phyloP scores from a whole-genome alignment of 2,888 invertebrate species.

The Slavum lentiscoides region DNA sequence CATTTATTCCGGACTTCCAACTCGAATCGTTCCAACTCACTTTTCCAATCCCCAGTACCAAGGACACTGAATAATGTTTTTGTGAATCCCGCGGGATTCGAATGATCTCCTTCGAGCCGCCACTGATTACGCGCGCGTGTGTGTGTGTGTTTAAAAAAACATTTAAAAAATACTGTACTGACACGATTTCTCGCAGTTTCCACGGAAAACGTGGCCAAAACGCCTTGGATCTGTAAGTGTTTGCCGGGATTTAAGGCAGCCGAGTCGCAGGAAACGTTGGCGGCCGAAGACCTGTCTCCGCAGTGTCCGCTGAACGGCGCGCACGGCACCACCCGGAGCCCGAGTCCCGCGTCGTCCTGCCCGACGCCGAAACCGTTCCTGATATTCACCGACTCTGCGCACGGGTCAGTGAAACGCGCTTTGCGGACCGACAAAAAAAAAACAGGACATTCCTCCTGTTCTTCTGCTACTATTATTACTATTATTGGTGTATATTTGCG shows the following conservation, averaged over 20 bases:
- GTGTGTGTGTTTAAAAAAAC: no score
- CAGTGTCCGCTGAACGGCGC: slow-evolving; percentile 70
- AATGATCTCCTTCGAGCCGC: no score
- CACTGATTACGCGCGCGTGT: no score
- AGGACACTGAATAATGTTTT: no score
- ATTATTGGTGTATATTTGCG: not conserved
- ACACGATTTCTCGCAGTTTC: slow-evolving; percentile 27
- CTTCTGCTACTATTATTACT: no score
- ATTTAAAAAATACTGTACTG: no score
- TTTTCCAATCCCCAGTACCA: no score
- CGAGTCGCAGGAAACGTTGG: slow-evolving; percentile 37
- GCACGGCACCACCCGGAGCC: slow-evolving; percentile 23
- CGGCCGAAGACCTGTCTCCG: slow-evolving; percentile 63
- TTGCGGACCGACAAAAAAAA: no score
- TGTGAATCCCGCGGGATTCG: no score
- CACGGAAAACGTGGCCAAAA: not conserved
- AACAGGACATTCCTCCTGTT: no score
- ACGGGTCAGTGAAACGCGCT: slow-evolving; percentile 15
- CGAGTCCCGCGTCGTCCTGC: slow-evolving; percentile 39
- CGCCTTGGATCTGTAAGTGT: slow-evolving; percentile 27
- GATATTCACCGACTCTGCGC: slow-evolving; percentile 42
- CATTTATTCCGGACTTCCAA: no score
- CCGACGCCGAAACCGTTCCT: slow-evolving; percentile 49
- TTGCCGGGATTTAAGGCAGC: not conserved
- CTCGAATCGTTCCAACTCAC: no score